These are phyloP conservation scores for Craterocephalus amniculus DNA, from an alignment of 2,797 vertebrate genomes.

Conservation along the genomic window DNA sequence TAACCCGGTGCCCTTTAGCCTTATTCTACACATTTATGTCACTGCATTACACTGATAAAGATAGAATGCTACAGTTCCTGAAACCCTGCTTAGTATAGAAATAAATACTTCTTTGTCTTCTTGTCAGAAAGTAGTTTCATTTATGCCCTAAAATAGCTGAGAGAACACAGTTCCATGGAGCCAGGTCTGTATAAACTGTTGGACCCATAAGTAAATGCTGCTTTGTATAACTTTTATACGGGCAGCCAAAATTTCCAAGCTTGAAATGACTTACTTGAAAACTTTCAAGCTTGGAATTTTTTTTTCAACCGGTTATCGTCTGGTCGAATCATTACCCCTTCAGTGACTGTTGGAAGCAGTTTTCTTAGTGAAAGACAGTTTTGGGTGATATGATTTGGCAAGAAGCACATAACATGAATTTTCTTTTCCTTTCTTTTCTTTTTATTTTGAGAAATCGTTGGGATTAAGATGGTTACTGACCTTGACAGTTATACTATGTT, in stretches of 20 bases:
- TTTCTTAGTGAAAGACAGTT: constrained; percentile 52
- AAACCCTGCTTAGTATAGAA: constrained; percentile 65
- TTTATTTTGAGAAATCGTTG: constrained; percentile 48
- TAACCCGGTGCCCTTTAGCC: constrained; percentile 46
- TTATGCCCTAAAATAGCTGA: constrained; percentile 23
- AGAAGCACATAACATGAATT: constrained; percentile 28
- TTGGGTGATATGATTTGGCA: constrained; percentile 64
- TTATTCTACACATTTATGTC: constrained; percentile 43
- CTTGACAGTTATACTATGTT: constrained; percentile 76
- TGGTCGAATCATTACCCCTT: constrained; percentile 35
- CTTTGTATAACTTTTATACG: constrained; percentile 10
- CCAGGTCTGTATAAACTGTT: constrained; percentile 10
- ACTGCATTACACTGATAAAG: constrained; percentile 34
- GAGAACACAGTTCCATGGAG: constrained; percentile 14
- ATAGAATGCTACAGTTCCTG: constrained; percentile 54
- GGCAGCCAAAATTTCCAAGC: constrained; percentile 19
- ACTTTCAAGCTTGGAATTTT: constrained; percentile 13
- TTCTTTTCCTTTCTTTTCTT: constrained; percentile 40
- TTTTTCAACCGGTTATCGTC: constrained; percentile 26
- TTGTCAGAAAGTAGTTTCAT: constrained; percentile 36
- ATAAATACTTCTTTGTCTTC: constrained; percentile 53
- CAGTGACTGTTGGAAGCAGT: constrained; percentile 54
- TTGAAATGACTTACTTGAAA: neutral
- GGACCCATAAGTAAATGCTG: constrained; percentile 8
- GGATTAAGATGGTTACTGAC: constrained; percentile 66